Evolutionary conservation across 2,888 invertebrate species (phyloP).

Genomic region (Zaprionus obscuricornis): DNA sequence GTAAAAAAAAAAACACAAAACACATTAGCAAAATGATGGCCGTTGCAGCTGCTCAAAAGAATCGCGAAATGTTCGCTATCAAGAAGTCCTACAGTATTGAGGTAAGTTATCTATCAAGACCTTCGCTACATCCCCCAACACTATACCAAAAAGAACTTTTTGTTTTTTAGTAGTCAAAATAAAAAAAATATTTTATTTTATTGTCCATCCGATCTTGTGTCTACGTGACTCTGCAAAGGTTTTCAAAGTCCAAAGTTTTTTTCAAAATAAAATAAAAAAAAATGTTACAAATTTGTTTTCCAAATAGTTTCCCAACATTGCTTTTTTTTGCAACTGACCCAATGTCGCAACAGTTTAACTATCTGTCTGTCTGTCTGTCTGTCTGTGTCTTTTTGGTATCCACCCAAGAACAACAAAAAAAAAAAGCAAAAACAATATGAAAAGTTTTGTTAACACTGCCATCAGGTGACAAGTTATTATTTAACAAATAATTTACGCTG

Average conservation of each 20-base stretch:
- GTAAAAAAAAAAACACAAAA: conserved; percentile 70
- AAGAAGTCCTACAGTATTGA: conserved; percentile 98
- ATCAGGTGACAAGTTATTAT: conserved; percentile 67
- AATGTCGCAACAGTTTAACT: conserved; percentile 27
- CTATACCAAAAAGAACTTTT: too few species aligned
- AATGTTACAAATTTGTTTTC: conserved; percentile 13
- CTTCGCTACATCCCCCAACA: too few species aligned
- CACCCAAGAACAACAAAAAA: conserved; percentile 41
- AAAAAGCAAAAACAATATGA: conserved; percentile 8
- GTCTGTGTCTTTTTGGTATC: too few species aligned
- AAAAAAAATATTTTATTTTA: too few species aligned
- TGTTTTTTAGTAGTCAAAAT: too few species aligned
- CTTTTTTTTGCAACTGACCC: conserved; percentile 7
- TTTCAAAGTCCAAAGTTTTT: conserved; percentile 26
- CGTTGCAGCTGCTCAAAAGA: conserved; percentile 96
- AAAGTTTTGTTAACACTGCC: conserved; percentile 26
- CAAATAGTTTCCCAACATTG: conserved; percentile 11
- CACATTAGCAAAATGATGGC: conserved; percentile 87
- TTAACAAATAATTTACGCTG: conserved; percentile 64
- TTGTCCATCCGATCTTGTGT: too few species aligned
- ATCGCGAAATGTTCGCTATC: conserved; percentile 98
- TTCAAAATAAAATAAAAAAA: conserved; percentile 6
- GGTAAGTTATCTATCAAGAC: too few species aligned
- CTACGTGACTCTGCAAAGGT: conserved; percentile 69
- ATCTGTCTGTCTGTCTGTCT: not conserved